Base-by-base conservation (phyloP, 2,113 vertebrate genomes). In the Urocynchramus pylzowi region DNA sequence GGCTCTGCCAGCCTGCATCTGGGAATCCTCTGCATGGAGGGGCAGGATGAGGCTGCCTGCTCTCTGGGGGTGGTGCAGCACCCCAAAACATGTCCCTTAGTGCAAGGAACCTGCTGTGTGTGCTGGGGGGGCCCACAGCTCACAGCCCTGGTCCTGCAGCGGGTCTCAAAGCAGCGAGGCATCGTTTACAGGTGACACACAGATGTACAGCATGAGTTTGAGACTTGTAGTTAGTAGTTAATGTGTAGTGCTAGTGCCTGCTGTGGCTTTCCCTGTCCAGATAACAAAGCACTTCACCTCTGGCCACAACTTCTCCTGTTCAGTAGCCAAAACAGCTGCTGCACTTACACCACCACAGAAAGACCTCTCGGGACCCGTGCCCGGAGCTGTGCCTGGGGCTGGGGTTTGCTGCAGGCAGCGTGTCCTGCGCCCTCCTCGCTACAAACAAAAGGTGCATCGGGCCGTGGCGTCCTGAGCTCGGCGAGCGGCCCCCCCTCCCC, bases 231-330 rank as follows among this genome's bases (percentile, higher is more conserved):
- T 86, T 64, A 9, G n/a, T 95, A 85, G 93, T 89, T 70, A 3
- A 75, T 84, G 78, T 94, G 50, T 82, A 85, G 84, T 87, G 92
- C 76, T 94, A 85, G 70, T 8, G n/a, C 91, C 87, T 87, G 87
- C 75, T 75, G 67, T 31, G 2, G 67, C 97, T 91, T 94, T 39
- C 35, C 47, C 83, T 81, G 33, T 53, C 68, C n/a, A 7, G 35
- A 21, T 80, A 81, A 81, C 47, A 41, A 78, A 95, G 77, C 85
- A 70, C 75, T 61, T 82, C 44, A 69, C 92, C 42, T 80, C 35
- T 54, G 67, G 76, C 92, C 7, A 19, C 44, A 30, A 11, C 19
- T 77, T 79, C 68, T 76, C 61, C 64, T 68, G 56, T 63, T 54
- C 65, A 24, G 78, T 74, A 94, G 91, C 90, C 50, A 27, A n/a